These are phyloP conservation scores for Galleria mellonella DNA, from an alignment of 1,140 invertebrate genomes.

Conservation along the genomic window DNA sequence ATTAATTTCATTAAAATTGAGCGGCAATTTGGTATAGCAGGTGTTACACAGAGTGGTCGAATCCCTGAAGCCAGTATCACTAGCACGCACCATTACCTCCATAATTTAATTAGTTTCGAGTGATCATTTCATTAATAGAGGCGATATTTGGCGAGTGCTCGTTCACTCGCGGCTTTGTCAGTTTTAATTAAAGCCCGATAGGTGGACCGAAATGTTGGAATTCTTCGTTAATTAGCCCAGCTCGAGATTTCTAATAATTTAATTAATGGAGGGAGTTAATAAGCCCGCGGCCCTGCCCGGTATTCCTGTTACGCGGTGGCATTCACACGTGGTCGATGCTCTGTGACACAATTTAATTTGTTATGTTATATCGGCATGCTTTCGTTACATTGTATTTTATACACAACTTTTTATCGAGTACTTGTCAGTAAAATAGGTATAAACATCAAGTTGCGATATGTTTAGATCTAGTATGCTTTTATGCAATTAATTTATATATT, in stretches of 20 bases:
- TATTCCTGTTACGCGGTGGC: conserved; percentile 56
- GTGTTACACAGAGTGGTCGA: not conserved
- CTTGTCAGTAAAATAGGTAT: no score
- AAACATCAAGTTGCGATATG: no score
- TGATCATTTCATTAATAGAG: conserved; percentile 71
- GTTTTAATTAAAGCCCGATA: conserved; percentile 71
- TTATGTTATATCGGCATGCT: not conserved
- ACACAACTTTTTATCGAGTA: no score
- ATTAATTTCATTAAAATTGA: no score
- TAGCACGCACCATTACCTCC: conserved; percentile 69
- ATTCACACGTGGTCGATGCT: conserved; percentile 34
- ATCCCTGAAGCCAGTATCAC: conserved; percentile 49
- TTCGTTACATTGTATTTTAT: no score
- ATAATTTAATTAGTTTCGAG: conserved; percentile 73
- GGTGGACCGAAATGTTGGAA: conserved; percentile 69
- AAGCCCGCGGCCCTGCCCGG: conserved; percentile 45
- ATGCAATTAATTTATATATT: no score
- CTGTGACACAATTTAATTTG: conserved; percentile 2
- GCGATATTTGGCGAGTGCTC: conserved; percentile 62
- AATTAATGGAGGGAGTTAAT: conserved; percentile 67
- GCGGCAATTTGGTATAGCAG: no score
- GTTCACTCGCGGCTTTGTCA: conserved; percentile 62
- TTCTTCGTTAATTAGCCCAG: conserved; percentile 70
- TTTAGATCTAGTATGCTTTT: no score
- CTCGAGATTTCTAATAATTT: conserved; percentile 72